Evolutionary conservation across 2,797 vertebrate species (phyloP), one percentile per base, ranked within the genome.

Genomic region (Denticeps clupeoides): DNA sequence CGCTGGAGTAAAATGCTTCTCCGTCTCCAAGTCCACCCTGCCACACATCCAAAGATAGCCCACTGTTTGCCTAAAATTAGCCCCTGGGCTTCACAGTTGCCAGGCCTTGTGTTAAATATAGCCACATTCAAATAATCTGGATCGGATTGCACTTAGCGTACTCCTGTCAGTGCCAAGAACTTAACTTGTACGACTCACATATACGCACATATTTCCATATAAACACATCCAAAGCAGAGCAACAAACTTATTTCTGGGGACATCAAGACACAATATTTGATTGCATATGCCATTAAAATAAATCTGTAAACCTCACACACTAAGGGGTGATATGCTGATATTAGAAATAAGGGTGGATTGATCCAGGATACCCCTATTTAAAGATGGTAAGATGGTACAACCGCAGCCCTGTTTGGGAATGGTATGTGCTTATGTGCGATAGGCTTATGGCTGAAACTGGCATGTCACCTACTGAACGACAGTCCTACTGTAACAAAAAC

Each of bases 111-210:
- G 59, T 56, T 82, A 82, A 79, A 77, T 81, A 77, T 82, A 82
- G 64, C 68, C 69, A 77, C 68, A 74, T 77, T 81, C 71, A 69
- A 77, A 69, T 75, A 78, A 78, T 74, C 70, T 72, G 67, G 68
- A 63, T 81, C 63, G 10, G 59, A 67, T 78, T 75, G 67, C 73
- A 69, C 59, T 74, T 59, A 64, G 71, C 58, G 58, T 64, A 49
- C 53, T 33, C 56, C 51, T 47, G 51, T 64, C 58, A 61, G 45
- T 23, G 27, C n/a, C 52, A 49, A 45, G 56, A 45, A 10, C 19
- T 41, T 25, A 24, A 49, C 45, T 56, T 53, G 22, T 13, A n/a
- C 38, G 21, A 28, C 21, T 32, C 21, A 55, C 15, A 50, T 58
- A 44, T 31, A 15, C 44, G 31, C 23, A 12, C 47, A 13, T 74